These are phyloP conservation scores for Hydrolagus affinis DNA, from an alignment of 2,113 vertebrate genomes.

Conservation along the genomic window DNA sequence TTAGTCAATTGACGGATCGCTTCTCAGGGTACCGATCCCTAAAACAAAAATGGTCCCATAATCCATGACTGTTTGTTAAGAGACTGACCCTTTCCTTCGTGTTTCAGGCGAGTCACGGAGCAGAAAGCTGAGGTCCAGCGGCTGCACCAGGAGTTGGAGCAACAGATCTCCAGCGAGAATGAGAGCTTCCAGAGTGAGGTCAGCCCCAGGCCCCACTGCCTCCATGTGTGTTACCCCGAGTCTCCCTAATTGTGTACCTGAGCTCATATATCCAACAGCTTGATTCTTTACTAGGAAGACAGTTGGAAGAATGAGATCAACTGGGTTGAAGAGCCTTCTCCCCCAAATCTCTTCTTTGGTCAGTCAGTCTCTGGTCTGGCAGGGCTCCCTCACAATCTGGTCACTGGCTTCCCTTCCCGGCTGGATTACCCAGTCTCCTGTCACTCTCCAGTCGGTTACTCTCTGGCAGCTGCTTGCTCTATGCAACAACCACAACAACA, in stretches of 20 bases:
- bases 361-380: neutral
- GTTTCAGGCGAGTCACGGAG: slow-evolving; percentile 47
- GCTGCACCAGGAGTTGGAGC: slow-evolving; percentile 55
- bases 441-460: neutral
- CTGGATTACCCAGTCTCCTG: no score
- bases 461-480: slow-evolving; percentile 54
- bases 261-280: neutral
- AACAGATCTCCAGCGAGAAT: slow-evolving; percentile 52
- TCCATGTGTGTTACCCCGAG: no score
- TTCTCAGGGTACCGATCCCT: neutral
- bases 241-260: no score
- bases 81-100: neutral
- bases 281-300: neutral
- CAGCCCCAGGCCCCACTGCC: neutral
- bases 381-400: no score
- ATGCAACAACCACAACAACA: no score
- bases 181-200: slow-evolving; percentile 52
- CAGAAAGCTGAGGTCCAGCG: slow-evolving; percentile 52
- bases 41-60: neutral
- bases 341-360: neutral
- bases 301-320: neutral
- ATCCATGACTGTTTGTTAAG: neutral
- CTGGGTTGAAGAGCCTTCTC: neutral
- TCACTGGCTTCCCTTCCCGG: neutral
- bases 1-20: neutral